Base-by-base conservation (phyloP, 2,113 vertebrate genomes). In the Trichechus manatus region DNA sequence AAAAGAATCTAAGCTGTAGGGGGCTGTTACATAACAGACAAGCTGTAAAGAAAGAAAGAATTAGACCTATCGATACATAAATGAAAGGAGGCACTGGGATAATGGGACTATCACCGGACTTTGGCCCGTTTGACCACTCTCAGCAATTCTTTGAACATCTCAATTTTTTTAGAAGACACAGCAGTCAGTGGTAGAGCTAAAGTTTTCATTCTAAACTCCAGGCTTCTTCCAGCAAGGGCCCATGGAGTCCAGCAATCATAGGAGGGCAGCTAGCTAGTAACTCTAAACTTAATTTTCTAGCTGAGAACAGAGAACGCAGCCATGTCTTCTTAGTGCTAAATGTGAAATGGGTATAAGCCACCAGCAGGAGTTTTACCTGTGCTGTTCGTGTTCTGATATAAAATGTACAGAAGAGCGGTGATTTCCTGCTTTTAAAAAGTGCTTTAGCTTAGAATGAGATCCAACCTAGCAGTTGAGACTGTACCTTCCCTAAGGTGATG, bases 11-110 rank as follows among this genome's bases (percentile, higher is more conserved):
- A 89, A 27, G 42, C 81, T 96, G 88, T 94, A 70, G 91, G 85
- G 95, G 86, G 47, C 96, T 95, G 78, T 96, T 96, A 90, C 85
- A 94, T 94, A 98, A 96, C 64, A 84, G 83, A 47, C 61, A 83
- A 36, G 72, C 88, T 95, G 96, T 84, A 97, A 95, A 97, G 78
- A 96, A 89, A 91, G 74, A 56, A 13, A 85, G 89, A 96, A 95
- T 95, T 91, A 96, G 93, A 96, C 91, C 81, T 88, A 96, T 97
- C 14, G 64, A 92, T 96, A 87, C 75, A 89, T 95, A 94, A 94
- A 91, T 79, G 97, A 91, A 79, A 9, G 5, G 87, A 74, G 75
- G 64, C 59, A 33, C 87, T 64, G 89, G 87, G 50, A 80, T 89
- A 47, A 74, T 4, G 1, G 87, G 74, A 20, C 39, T 3, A 15